Percentiles rank a stretch among this genome's conserved stretches.
phyloP scores from a whole-genome alignment of 2,797 vertebrate genomes.

The Chelidonichthys spinosus region DNA sequence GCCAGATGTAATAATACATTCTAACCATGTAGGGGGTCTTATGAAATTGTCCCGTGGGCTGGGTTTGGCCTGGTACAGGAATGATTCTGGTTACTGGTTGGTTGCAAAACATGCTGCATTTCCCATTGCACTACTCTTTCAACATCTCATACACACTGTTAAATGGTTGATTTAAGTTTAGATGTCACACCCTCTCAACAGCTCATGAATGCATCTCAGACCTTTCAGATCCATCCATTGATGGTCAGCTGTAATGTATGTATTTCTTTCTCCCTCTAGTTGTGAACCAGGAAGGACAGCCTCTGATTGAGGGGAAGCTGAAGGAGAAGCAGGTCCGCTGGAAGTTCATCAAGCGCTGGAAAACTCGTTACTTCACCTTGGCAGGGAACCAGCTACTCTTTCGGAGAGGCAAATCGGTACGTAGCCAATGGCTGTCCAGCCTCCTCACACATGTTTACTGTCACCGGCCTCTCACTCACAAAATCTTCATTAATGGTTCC shows the following conservation, averaged over 20 bases:
- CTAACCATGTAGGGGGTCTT: constrained; percentile 2
- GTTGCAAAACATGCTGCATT: constrained; percentile 1
- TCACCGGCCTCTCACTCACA: constrained; percentile 15
- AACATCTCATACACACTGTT: neutral
- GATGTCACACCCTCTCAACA: neutral
- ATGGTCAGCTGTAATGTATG: neutral
- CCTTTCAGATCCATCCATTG: neutral
- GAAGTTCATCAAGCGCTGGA: constrained; percentile 99
- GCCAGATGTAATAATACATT: constrained; percentile 19
- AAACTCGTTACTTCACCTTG: constrained; percentile 96
- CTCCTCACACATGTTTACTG: neutral
- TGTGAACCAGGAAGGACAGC: constrained; percentile 93
- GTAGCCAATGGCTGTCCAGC: constrained; percentile 60
- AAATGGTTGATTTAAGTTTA: neutral
- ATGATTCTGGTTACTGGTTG: neutral
- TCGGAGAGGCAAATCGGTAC: constrained; percentile 93
- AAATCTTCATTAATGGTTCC: constrained; percentile 25
- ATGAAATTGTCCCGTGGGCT: constrained; percentile 7
- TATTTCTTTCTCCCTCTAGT: constrained; percentile 73
- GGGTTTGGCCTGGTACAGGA: neutral
- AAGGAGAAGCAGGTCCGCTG: constrained; percentile 98
- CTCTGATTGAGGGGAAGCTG: constrained; percentile 95
- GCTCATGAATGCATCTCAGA: constrained; percentile 1
- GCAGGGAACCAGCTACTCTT: constrained; percentile 98
- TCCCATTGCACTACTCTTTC: neutral